These are phyloP conservation scores for Grapholita molesta DNA, from an alignment of 1,140 invertebrate species.

Conservation along the genomic window DNA sequence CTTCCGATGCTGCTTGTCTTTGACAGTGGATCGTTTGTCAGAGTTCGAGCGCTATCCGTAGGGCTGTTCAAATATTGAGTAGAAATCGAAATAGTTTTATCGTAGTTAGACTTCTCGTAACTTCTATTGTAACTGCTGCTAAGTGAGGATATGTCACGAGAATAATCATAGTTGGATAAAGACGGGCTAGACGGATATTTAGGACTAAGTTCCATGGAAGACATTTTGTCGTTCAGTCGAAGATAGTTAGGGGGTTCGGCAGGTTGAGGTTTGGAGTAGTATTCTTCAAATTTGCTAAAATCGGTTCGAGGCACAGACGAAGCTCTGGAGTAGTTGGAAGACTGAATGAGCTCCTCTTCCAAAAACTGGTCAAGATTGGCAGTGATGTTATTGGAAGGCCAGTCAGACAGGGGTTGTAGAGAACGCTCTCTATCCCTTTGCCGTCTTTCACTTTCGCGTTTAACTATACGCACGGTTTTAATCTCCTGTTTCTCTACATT, in stretches of 20 bases:
- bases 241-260: constrained; percentile 43
- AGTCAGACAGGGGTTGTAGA: constrained; percentile 71
- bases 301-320: constrained; percentile 64
- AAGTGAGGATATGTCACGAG: constrained; percentile 56
- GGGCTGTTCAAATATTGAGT: constrained; percentile 68
- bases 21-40: constrained; percentile 67
- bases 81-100: constrained; percentile 55
- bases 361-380: constrained; percentile 78
- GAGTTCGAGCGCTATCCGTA: constrained; percentile 64
- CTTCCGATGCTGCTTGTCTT: constrained; percentile 68
- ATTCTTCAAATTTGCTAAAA: constrained; percentile 59
- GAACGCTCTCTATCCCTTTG: constrained; percentile 85
- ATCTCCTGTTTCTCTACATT: constrained; percentile 92
- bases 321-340: constrained; percentile 57
- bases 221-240: constrained; percentile 45
- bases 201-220: constrained; percentile 58
- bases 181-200: constrained; percentile 71
- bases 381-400: constrained; percentile 56
- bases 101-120: constrained; percentile 59
- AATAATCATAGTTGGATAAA: constrained; percentile 67
- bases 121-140: constrained; percentile 67
- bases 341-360: constrained; percentile 75
- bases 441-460: constrained; percentile 91
- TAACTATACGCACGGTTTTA: constrained; percentile 95
- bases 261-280: constrained; percentile 47